Conservation (phyloP, 2,888 invertebrate species). For the Synergus itoensis region DNA sequence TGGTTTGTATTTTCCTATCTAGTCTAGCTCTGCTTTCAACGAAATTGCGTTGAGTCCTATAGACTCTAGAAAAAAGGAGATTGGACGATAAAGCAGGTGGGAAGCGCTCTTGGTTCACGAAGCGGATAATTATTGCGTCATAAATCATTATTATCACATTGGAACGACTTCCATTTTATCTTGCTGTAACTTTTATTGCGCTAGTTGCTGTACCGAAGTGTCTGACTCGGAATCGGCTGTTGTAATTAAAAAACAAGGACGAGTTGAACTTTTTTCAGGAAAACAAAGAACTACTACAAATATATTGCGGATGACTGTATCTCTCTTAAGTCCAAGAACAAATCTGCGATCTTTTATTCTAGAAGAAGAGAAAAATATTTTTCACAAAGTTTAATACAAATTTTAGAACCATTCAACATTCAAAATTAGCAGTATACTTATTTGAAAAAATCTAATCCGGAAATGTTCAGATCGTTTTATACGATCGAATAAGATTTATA, state of each 20-base stretch:
- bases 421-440: neutral
- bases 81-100: conserved; percentile 46
- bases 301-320: neutral
- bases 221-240: conserved; percentile 5
- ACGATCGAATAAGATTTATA: neutral
- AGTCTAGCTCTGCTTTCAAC: conserved; percentile 51
- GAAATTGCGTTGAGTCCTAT: conserved; percentile 53
- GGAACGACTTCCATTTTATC: conserved; percentile 50
- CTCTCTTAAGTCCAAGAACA: neutral
- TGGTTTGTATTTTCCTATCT: conserved; percentile 43
- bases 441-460: neutral
- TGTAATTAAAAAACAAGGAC: conserved; percentile 42
- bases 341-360: neutral
- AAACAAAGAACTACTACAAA: neutral
- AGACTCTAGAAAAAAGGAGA: conserved; percentile 41
- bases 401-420: neutral
- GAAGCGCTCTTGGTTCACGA: conserved; percentile 48
- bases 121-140: conserved; percentile 62
- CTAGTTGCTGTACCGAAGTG: neutral
- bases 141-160: conserved; percentile 62
- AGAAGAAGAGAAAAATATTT: neutral
- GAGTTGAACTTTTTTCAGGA: conserved; percentile 36
- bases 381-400: neutral
- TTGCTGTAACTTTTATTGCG: conserved; percentile 54
- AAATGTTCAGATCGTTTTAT: neutral